phyloP scores from a whole-genome alignment of 2,797 vertebrate genomes.

The Takifugu rubripes region DNA sequence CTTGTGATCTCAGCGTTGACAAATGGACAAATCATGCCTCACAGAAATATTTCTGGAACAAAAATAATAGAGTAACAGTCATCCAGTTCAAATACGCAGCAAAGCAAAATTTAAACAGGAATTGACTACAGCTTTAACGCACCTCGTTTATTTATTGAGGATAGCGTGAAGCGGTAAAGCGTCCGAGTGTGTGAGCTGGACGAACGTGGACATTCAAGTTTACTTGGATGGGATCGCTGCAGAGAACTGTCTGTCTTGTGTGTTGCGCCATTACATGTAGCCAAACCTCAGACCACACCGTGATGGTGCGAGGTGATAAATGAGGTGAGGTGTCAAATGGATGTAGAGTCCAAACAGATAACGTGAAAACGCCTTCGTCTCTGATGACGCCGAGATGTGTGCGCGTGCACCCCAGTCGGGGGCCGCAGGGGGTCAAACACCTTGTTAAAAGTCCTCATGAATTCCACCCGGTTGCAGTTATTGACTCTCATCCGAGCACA shows the following conservation, averaged over 20 bases:
- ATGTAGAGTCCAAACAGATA: constrained; percentile 46
- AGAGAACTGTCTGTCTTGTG: constrained; percentile 33
- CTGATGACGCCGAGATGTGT: neutral
- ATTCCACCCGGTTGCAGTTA: neutral
- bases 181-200: neutral
- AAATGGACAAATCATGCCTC: too few species aligned
- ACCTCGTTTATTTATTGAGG: neutral
- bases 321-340: constrained; percentile 29
- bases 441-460: too few species aligned
- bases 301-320: constrained; percentile 10
- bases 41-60: too few species aligned
- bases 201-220: neutral
- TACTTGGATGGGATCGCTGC: constrained; percentile 1
- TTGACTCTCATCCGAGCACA: neutral
- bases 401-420: too few species aligned
- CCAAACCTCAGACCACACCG: constrained; percentile 69
- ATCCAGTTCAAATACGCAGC: too few species aligned
- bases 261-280: constrained; percentile 50
- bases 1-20: too few species aligned
- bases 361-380: constrained; percentile 8
- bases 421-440: too few species aligned
- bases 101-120: too few species aligned
- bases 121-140: too few species aligned
- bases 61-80: too few species aligned
- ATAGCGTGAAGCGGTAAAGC: neutral